Base-by-base conservation (phyloP, 2,797 vertebrate species). In the Tragelaphus oryx region DNA sequence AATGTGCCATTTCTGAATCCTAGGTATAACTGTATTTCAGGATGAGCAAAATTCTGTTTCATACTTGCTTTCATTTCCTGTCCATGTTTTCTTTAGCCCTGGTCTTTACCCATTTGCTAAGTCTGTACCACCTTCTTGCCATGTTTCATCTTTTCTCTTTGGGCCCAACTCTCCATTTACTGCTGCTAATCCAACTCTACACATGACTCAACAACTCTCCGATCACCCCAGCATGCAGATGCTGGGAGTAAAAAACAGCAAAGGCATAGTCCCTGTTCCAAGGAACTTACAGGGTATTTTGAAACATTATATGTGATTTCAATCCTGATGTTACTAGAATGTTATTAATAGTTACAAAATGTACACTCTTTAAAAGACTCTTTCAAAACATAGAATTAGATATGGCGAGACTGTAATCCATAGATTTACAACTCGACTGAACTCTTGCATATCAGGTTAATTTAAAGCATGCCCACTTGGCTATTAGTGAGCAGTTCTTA, bases 301-400 rank as follows among this genome's bases (percentile, higher is more conserved):
- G 68, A 94, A 71, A 60, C n/a, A 76, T 28, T 82, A 7, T 33
- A 80, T 37, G 18, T 84, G 50, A 81, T 82, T 95, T 94, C 30
- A 81, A 41, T 96, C 55, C 22, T 80, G 87, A 75, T 76, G 87
- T 89, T 68, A 50, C 60, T 92, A 57, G 91, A 89, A 92, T 87
- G 54, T 87, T 84, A 80, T 41, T 71, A 44, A 41, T 41, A 71
- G 91, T 78, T 84, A 96, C 10, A 91, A 87, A 57, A 89, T 76
- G n/a, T 59, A 57, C 9, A 87, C 44, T 44, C 65, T 89, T 89
- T 87, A 71, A 89, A 48, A 50, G 54, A 89, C 10, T 48, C 46
- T 87, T 91, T 83, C 62, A 76, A 94, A 93, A 93, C 76, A 78
- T 46, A 93, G 62, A 74, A 74, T 93, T 95, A 68, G 44, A 75